Evolutionary conservation across 1,140 invertebrate genomes (phyloP).

Genomic region (Pogonus chalceus): DNA sequence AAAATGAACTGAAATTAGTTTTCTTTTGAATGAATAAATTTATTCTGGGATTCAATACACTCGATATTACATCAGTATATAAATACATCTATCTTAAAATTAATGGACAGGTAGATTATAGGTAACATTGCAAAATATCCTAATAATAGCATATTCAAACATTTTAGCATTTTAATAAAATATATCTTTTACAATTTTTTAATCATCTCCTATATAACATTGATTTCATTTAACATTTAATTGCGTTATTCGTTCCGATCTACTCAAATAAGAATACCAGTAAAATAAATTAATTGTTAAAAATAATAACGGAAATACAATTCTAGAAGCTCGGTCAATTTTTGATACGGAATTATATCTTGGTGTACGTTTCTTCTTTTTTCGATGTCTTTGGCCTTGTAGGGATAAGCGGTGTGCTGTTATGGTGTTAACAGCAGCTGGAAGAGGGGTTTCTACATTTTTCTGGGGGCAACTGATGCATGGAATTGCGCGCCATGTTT

Average conservation of each 20-base stretch:
- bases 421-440: slow-evolving; percentile 16
- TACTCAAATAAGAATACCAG: slow-evolving; percentile 63
- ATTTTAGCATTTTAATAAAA: slow-evolving; percentile 1
- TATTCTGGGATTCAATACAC: not conserved
- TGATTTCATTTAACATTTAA: slow-evolving; percentile 19
- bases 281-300: slow-evolving; percentile 69
- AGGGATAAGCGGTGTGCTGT: slow-evolving; percentile 23
- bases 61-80: not conserved
- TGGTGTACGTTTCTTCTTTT: slow-evolving; percentile 44
- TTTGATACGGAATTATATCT: slow-evolving; percentile 70
- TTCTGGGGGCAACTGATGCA: slow-evolving; percentile 18
- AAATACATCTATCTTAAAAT: not conserved
- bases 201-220: not conserved
- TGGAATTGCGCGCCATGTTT: slow-evolving; percentile 18
- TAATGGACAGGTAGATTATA: not conserved
- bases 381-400: slow-evolving; percentile 32
- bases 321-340: slow-evolving; percentile 61
- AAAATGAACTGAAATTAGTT: no score
- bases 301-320: slow-evolving; percentile 68
- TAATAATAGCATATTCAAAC: not conserved
- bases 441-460: slow-evolving; percentile 13
- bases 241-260: slow-evolving; percentile 46
- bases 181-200: not conserved
- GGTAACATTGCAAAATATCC: not conserved
- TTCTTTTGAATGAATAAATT: not conserved